phyloP scores from a whole-genome alignment of 2,888 invertebrate species.

The Lypha dubia region DNA sequence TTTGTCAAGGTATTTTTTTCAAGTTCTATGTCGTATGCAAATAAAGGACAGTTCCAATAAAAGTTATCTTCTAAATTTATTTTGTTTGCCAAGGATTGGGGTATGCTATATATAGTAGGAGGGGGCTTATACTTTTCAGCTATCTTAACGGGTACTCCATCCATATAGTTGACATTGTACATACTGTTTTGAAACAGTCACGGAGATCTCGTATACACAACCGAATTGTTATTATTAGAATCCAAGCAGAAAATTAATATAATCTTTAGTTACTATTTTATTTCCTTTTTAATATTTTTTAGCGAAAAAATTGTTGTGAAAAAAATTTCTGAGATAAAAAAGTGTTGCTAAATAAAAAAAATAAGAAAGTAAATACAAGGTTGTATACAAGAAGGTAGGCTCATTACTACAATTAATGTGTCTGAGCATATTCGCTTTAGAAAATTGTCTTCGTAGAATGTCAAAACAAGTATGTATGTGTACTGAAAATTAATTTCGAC shows the following conservation, averaged over 20 bases:
- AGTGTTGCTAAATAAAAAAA: slow-evolving; percentile 12
- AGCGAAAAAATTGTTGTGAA: slow-evolving; percentile 22
- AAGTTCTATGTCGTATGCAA: slow-evolving; percentile 88
- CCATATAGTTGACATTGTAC: slow-evolving; percentile 84
- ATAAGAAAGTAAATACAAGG: neutral
- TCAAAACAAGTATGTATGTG: no score
- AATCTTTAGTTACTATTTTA: neutral
- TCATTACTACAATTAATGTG: no score
- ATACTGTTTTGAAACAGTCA: slow-evolving; percentile 57
- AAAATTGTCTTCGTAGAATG: no score
- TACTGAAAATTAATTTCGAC: no score
- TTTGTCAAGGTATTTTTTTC: slow-evolving; percentile 89
- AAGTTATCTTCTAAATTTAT: slow-evolving; percentile 84
- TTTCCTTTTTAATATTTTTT: neutral
- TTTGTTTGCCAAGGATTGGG: slow-evolving; percentile 85
- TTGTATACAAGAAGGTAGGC: no score
- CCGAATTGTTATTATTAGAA: neutral
- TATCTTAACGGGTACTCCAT: slow-evolving; percentile 94
- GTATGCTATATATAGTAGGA: slow-evolving; percentile 86
- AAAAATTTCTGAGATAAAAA: neutral
- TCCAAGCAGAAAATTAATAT: neutral
- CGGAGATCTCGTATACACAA: neutral
- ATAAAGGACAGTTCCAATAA: slow-evolving; percentile 84
- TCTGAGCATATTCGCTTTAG: no score
- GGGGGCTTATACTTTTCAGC: slow-evolving; percentile 94